A percentile compares a stretch with the other conserved stretches of the same genome.
Evolutionary conservation across 2,113 vertebrate genomes (phyloP).

Genomic region (Pionites leucogaster): DNA sequence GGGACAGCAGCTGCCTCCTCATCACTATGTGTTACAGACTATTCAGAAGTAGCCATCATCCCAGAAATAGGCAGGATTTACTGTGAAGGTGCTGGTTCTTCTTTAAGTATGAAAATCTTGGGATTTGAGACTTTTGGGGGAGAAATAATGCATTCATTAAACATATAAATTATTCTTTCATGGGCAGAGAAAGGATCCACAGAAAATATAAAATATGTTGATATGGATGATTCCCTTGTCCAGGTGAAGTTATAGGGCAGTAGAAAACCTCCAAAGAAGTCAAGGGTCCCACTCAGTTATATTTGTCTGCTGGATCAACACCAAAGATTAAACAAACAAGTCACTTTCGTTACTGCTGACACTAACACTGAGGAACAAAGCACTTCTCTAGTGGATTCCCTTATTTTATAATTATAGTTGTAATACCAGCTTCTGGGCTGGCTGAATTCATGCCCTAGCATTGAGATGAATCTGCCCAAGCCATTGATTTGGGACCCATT

Average conservation of each 20-base stretch:
- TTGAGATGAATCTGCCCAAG: not conserved
- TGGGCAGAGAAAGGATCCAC: not conserved
- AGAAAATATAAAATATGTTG: not conserved
- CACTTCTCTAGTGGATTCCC: not conserved
- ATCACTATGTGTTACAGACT: rapidly evolving
- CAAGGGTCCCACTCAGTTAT: not conserved
- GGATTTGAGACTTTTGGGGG: not conserved
- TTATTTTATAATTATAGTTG: not conserved
- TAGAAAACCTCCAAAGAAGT: not conserved
- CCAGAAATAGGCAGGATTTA: not conserved
- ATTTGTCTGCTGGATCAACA: not conserved
- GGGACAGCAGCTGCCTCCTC: not conserved
- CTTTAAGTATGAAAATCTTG: not conserved
- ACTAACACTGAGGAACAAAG: not conserved
- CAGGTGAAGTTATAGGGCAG: not conserved
- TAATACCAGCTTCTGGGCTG: not conserved
- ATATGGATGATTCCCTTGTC: not conserved
- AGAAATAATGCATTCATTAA: not conserved
- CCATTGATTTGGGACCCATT: too few relatives aligned
- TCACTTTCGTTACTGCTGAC: not conserved
- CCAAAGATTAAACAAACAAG: not conserved
- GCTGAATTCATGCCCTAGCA: not conserved
- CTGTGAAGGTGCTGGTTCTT: not conserved
- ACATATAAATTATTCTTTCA: not conserved
- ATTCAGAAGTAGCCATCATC: not conserved